phyloP scores from a whole-genome alignment of 2,113 vertebrate species.

The Phyllostomus hastatus region DNA sequence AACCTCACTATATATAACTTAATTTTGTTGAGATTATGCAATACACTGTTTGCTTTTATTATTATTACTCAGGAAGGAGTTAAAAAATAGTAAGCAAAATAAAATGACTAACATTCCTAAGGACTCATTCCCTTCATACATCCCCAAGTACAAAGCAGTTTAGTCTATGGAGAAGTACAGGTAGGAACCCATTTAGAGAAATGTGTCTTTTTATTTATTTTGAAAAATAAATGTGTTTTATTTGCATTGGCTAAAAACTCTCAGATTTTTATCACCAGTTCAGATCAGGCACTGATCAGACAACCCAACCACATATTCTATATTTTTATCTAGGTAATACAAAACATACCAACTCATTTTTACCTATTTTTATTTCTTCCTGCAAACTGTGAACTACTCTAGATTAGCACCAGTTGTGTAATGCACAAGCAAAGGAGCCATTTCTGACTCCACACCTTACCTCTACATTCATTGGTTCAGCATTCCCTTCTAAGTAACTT shows the following conservation, averaged over 20 bases:
- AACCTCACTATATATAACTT: slow-evolving; percentile 22
- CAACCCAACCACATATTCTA: not conserved
- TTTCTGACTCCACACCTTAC: not conserved
- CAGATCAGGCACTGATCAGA: not conserved
- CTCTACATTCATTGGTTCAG: not conserved
- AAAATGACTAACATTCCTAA: not conserved
- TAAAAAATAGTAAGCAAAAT: slow-evolving; percentile 23
- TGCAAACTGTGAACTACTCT: not conserved
- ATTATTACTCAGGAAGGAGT: slow-evolving; percentile 8
- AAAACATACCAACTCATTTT: not conserved
- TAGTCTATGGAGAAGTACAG: not conserved
- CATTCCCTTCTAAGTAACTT: not conserved
- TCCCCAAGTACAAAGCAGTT: not conserved
- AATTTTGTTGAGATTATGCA: slow-evolving; percentile 14
- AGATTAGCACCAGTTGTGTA: not conserved
- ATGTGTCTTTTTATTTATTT: not conserved
- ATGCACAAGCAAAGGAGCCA: not conserved
- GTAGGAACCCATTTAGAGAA: not conserved
- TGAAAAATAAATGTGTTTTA: not conserved
- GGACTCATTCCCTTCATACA: not conserved
- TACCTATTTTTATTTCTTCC: not conserved
- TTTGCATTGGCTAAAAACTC: not conserved
- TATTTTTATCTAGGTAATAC: not conserved
- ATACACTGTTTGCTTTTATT: slow-evolving; percentile 35
- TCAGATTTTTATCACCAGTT: not conserved